These are phyloP conservation scores for Drosophila nigromelanica DNA, from an alignment of 1,140 invertebrate genomes.

Conservation along the genomic window DNA sequence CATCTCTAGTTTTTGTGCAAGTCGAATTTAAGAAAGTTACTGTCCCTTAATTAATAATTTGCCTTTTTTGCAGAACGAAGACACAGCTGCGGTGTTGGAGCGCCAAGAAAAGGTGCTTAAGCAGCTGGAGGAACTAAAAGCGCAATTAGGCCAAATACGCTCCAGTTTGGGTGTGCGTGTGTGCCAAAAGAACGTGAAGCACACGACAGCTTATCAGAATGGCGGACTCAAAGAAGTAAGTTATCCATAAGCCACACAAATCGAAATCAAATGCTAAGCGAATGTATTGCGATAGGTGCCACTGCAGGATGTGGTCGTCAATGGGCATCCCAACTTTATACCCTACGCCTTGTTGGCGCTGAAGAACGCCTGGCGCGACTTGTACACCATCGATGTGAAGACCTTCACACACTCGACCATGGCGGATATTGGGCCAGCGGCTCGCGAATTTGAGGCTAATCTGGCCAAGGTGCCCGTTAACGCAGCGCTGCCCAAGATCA, in stretches of 20 bases:
- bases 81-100: conserved; percentile 51
- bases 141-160: conserved; percentile 68
- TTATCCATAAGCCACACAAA: not conserved
- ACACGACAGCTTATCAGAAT: conserved; percentile 61
- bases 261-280: not conserved
- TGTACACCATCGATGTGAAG: conserved; percentile 77
- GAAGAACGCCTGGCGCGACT: conserved; percentile 77
- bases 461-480: conserved; percentile 58
- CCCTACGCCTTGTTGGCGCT: conserved; percentile 79
- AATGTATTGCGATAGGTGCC: conserved; percentile 51
- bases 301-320: conserved; percentile 79
- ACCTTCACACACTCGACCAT: conserved; percentile 81
- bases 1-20: conserved; percentile 31
- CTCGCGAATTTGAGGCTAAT: conserved; percentile 70
- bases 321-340: conserved; percentile 83
- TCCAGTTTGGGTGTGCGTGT: conserved; percentile 61
- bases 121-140: conserved; percentile 76
- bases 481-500: conserved; percentile 66
- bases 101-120: conserved; percentile 73
- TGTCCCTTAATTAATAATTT: not conserved
- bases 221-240: conserved; percentile 72
- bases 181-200: conserved; percentile 67
- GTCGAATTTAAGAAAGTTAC: not conserved
- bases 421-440: conserved; percentile 72
- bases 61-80: conserved; percentile 43